Base-by-base conservation (phyloP, 2,888 invertebrate species). In the Drosophila greeni region DNA sequence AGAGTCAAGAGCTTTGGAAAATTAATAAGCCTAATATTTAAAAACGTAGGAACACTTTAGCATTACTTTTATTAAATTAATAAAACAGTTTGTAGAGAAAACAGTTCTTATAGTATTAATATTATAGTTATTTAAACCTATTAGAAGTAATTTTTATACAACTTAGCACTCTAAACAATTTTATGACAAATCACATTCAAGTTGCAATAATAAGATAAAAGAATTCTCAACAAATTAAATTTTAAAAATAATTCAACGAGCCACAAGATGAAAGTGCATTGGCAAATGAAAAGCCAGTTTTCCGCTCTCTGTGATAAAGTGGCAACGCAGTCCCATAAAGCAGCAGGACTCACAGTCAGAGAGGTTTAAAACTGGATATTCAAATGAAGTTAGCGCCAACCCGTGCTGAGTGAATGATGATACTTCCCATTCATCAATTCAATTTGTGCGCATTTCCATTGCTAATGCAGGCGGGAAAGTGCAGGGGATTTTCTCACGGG, bases 371-470 rank as follows among this genome's bases (percentile, higher is more conserved):
- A 43, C 29, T 43, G 43, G 16, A 18, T 45, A 37, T 45, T 43
- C 11, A 66, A 66, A 48, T 31, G 8, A 48, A 45, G 37, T 56
- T 45, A 31, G 37, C n/a, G 14, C 31, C 20, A 2, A 8, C 24
- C 62, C 16, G 40, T 42, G 3, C 29, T 33, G 53, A 31, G 31
- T 58, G 37, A 58, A 18, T 61, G 48, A 42, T 40, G 40, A 40
- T 34, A 47, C 64, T 49, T 62, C 23, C 62, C 49, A 42, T 62
- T 51, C 62, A 64, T 62, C 64, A 43, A 62, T 62, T 62, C 49
- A 62, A 62, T 62, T 62, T 62, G 49, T 62, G 42, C 64, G 36
- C 64, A 62, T 62, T 62, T 62, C 62, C 62, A 62, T 49, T 62
- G 62, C 62, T 62, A 62, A 62, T 61, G 42, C 48, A 49, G 33